Evolutionary conservation across 2,888 invertebrate species (phyloP), one percentile per base, ranked within the genome.

Genomic region (Agrotis segetum): DNA sequence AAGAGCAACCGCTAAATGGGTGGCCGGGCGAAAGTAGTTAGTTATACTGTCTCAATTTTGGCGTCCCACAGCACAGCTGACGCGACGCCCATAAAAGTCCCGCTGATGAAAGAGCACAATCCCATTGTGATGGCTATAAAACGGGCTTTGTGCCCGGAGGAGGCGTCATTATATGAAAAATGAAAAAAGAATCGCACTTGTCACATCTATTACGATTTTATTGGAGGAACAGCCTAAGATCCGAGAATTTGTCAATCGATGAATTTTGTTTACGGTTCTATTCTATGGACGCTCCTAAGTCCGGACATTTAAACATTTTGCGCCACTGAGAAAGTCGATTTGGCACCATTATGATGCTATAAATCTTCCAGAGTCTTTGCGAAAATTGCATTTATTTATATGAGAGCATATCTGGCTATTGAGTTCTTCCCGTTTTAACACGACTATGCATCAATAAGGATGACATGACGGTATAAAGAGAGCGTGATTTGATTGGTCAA

Each of bases 91-190:
- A 94, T 95, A 95, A 95, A 95, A 94, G 94, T 93, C 90, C 86
- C 90, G 85, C 90, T 91, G 94, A 95, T 95, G 94, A 95, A 94
- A 95, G 95, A 93, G 93, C 91, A 95, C 95, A 95, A 95, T 95
- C 90, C 91, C 93, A 95, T 95, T 96, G 95, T 95, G 91, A 92
- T 84, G 87, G 92, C 91, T 90, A 94, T 95, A 94, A 95, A 95
- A 94, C 90, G 91, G 91, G 90, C 94, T 95, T 95, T 96, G 93
- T 95, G 92, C 89, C 89, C 91, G 86, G 90, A 92, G 91, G 87
- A 91, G 89, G 90, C 88, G 92, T 92, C 93, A 92, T 95, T 94
- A 92, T 91, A 88, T 94, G 92, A 94, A 93, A 96, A 95, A 95
- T 95, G 92, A 92, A 94, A 94, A 94, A 93, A 90, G 92, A 94